Percentiles rank a stretch among this genome's conserved stretches.
Evolutionary conservation across 2,888 invertebrate species (phyloP).

Genomic region (Tenodera sinensis): DNA sequence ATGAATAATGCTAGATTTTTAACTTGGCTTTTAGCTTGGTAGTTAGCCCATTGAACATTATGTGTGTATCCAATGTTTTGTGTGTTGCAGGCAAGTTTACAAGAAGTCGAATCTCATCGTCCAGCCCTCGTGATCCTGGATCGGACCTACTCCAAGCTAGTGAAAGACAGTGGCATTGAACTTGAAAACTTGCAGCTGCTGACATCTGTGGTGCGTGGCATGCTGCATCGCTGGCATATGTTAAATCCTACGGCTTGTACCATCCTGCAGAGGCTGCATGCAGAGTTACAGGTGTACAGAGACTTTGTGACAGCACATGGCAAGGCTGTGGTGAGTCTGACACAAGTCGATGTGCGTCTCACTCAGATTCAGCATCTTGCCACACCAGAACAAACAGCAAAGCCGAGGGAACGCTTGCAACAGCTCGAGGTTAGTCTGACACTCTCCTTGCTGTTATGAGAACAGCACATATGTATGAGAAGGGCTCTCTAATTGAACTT

Average conservation of each 20-base stretch:
- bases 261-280: constrained; percentile 55
- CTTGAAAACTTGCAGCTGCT: constrained; percentile 64
- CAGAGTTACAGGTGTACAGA: constrained; percentile 57
- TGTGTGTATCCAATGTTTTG: not conserved
- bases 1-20: too few species aligned
- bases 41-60: too few species aligned
- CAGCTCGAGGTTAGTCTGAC: not conserved
- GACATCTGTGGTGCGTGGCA: constrained; percentile 55
- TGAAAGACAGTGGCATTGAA: constrained; percentile 60
- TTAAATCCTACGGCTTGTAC: constrained; percentile 57
- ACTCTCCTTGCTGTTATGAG: too few species aligned
- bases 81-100: constrained; percentile 22
- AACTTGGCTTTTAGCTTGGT: too few species aligned
- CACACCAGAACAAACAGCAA: constrained; percentile 46
- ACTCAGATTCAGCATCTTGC: constrained; percentile 65
- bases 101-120: constrained; percentile 53
- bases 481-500: too few species aligned
- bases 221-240: constrained; percentile 63
- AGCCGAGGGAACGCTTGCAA: constrained; percentile 37
- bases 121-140: constrained; percentile 61
- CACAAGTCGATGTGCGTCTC: constrained; percentile 67
- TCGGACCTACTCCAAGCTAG: constrained; percentile 65
- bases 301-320: constrained; percentile 71
- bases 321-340: constrained; percentile 64
- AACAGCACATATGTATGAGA: too few species aligned